Evolutionary conservation across 2,113 vertebrate genomes (phyloP), one percentile per base, ranked within the genome.

Genomic region (Neodon shergylaensis): DNA sequence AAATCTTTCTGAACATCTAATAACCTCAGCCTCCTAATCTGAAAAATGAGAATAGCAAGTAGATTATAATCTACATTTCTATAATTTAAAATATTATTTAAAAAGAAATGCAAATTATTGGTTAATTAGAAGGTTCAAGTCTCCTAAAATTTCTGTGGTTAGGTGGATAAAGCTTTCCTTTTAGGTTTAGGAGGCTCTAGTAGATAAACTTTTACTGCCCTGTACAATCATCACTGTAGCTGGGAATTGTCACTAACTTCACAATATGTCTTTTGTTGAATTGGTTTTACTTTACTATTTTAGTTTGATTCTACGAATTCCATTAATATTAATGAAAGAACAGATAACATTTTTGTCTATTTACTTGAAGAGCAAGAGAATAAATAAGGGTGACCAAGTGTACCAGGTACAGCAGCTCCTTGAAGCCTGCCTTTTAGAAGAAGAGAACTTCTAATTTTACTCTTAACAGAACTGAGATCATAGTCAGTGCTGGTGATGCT

Each of bases 1-100:
- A 68, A 90, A 68, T 28, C 28, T 54, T 76, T 94, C 54, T 76
- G 26, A 94, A 77, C 68, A n/a, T 54, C 78, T 77, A 85, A 94
- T 94, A 77, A 74, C 19, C 58, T 76, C 44, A 84, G 58, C 68
- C 36, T 84, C 28, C 70, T 83, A 94, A 90, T 83, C 36, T 90
- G n/a, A 77, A 84, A 85, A 90, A 85, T 77, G 21, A 84, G 70
- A 90, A 94, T 58, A 44, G 68, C n/a, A 54, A 36, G 5, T 52
- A 74, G 58, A 36, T 26, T 5, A 8, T 54, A 14, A 44, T 9
- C 33, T 58, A 54, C 44, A 16, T 22, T 85, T 90, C 58, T 85
- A 44, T 36, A 68, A 13, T 85, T 83, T 68, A 44, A 76, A 84
- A 68, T 76, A 90, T 52, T 52, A 89, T 77, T 84, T 77, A 54